Percentiles rank a stretch among this genome's conserved stretches.
Conservation (phyloP, 2,797 vertebrate species). For the Manis crassicaudata region DNA sequence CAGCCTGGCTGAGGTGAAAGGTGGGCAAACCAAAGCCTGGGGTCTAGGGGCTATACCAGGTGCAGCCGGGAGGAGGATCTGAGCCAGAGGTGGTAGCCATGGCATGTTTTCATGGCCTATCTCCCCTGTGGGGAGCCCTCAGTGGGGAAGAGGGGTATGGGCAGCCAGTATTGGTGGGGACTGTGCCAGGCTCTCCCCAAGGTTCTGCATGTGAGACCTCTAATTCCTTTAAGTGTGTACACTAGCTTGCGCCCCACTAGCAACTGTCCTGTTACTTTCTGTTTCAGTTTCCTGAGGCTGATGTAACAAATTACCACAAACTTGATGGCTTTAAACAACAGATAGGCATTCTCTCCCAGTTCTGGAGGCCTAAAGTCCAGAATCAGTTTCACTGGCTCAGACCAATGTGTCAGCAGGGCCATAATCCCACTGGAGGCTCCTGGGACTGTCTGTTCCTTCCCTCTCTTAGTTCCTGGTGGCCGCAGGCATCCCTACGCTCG, state of each 20-base stretch:
- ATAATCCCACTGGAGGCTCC: background rate
- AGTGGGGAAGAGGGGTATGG: background rate
- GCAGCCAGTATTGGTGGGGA: background rate
- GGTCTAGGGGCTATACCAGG: background rate
- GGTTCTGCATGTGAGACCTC: background rate
- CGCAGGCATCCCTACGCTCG: background rate
- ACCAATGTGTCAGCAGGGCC: background rate
- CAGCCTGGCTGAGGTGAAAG: background rate
- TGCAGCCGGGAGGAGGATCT: background rate
- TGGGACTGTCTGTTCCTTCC: background rate
- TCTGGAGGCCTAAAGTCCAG: background rate
- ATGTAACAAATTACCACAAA: background rate
- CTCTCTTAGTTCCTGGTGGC: background rate
- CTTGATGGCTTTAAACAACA: background rate
- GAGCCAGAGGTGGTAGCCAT: too few species aligned
- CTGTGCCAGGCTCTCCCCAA: background rate
- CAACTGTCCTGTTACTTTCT: background rate
- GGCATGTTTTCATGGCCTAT: background rate
- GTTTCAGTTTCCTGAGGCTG: background rate
- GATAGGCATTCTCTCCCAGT: background rate
- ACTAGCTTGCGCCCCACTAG: too few species aligned
- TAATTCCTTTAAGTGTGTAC: background rate
- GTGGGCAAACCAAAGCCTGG: background rate
- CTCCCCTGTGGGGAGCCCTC: background rate
- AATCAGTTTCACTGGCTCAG: background rate